Percentiles rank a stretch among this genome's conserved stretches.
Conservation (phyloP, 1,140 invertebrate genomes). For the Drosophila tristis region DNA sequence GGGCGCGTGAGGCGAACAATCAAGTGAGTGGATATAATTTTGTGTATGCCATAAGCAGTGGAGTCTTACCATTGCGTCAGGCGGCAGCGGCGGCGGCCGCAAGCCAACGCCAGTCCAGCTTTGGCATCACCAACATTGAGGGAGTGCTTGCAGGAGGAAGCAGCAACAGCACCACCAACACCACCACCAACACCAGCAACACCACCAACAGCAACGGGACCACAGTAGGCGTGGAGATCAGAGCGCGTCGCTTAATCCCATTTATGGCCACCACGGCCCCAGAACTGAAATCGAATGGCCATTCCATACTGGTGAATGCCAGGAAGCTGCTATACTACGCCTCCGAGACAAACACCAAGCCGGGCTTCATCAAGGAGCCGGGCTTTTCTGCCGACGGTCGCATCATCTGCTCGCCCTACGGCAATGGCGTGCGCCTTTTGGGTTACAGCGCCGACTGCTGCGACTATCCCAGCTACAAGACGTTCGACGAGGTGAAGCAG, state of each 20-base stretch:
- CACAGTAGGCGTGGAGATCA: slow-evolving; percentile 43
- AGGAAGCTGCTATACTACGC: slow-evolving; percentile 93
- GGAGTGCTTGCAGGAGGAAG: neutral
- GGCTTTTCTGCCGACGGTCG: slow-evolving; percentile 95
- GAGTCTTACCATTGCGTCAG: slow-evolving; percentile 66
- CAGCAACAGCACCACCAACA: slow-evolving; percentile 21
- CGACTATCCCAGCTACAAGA: slow-evolving; percentile 89
- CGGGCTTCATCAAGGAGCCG: slow-evolving; percentile 94
- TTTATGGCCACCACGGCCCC: slow-evolving; percentile 16
- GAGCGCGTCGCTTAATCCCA: slow-evolving; percentile 43
- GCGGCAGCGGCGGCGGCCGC: slow-evolving; percentile 7
- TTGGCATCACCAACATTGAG: too few relatives aligned
- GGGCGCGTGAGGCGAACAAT: slow-evolving; percentile 57
- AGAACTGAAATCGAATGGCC: slow-evolving; percentile 24
- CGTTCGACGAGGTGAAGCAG: slow-evolving; percentile 73
- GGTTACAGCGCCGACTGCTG: slow-evolving; percentile 91
- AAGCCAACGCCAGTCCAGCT: neutral
- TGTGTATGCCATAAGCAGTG: slow-evolving; percentile 83
- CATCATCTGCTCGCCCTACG: slow-evolving; percentile 95
- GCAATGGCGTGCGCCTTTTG: slow-evolving; percentile 92
- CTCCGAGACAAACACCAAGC: slow-evolving; percentile 94
- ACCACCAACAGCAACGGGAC: slow-evolving; percentile 20
- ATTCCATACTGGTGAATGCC: slow-evolving; percentile 89
- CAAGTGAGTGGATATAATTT: slow-evolving; percentile 75
- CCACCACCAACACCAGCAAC: slow-evolving; percentile 20